phyloP scores from a whole-genome alignment of 2,113 vertebrate genomes.

The Lutjanus erythropterus region DNA sequence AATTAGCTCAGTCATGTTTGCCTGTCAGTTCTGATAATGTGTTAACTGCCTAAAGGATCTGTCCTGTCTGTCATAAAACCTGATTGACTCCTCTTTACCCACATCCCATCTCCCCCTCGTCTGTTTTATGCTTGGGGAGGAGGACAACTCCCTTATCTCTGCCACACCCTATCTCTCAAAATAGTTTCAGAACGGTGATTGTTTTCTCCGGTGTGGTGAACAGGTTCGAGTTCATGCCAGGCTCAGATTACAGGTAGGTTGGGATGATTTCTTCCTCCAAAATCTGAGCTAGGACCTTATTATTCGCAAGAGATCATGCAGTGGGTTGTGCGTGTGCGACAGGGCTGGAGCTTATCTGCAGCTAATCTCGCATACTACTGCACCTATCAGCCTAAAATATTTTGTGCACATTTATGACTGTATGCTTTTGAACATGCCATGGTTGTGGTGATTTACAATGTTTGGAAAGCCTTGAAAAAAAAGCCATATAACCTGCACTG shows the following conservation, averaged over 20 bases:
- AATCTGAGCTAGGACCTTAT: neutral
- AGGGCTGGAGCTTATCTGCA: too few species aligned
- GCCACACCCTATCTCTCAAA: conserved; percentile 1
- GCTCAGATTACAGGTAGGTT: conserved; percentile 8
- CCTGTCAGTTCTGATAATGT: conserved; percentile 5
- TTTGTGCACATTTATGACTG: too few species aligned
- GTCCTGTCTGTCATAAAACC: conserved; percentile 15
- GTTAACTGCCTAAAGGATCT: neutral
- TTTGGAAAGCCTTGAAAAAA: too few species aligned
- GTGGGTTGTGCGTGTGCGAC: too few species aligned
- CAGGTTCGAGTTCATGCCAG: neutral
- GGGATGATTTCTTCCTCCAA: neutral
- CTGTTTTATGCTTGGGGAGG: neutral
- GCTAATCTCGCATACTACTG: too few species aligned
- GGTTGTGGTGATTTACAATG: too few species aligned
- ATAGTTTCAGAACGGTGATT: conserved; percentile 1
- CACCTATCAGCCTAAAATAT: too few species aligned
- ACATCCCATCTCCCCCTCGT: neutral
- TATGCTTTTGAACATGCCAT: too few species aligned
- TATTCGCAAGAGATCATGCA: too few species aligned
- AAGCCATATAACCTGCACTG: too few species aligned
- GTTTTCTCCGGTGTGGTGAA: neutral
- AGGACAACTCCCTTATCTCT: neutral
- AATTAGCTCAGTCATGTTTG: conserved; percentile 1
- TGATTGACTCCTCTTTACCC: neutral